Percentiles rank a stretch among this genome's conserved stretches.
Evolutionary conservation across 2,797 vertebrate genomes (phyloP).

Genomic region (Chelonia mydas): DNA sequence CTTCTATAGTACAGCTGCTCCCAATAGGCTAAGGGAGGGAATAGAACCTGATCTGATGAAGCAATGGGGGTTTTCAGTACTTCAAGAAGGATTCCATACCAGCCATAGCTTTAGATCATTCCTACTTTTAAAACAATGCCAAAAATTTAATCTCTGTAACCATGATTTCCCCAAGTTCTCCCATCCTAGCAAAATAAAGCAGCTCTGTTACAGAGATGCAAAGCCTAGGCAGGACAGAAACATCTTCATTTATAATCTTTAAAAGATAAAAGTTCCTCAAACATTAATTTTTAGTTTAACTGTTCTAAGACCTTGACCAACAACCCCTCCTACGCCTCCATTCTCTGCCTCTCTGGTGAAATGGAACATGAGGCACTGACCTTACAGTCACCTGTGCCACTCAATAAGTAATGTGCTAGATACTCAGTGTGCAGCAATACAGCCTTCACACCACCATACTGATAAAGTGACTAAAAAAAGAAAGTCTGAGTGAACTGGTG

Average conservation of each 20-base stretch:
- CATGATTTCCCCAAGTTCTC: constrained; percentile 52
- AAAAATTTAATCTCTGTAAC: constrained; percentile 65
- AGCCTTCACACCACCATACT: constrained; percentile 35
- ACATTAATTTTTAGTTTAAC: constrained; percentile 15
- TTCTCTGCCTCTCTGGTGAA: neutral
- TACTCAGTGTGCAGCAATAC: neutral
- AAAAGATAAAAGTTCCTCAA: constrained; percentile 26
- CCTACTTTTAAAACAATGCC: constrained; percentile 68
- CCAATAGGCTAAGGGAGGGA: neutral
- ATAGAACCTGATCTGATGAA: constrained; percentile 47
- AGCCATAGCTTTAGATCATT: constrained; percentile 61
- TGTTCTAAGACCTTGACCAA: constrained; percentile 4
- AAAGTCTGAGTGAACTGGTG: constrained; percentile 13
- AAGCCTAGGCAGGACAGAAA: neutral
- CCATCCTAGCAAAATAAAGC: constrained; percentile 32
- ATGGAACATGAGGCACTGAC: neutral
- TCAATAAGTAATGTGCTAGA: constrained; percentile 48
- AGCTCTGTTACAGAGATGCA: neutral
- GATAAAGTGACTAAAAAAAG: constrained; percentile 4
- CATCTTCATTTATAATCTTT: constrained; percentile 29
- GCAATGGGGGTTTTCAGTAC: constrained; percentile 48
- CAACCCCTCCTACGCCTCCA: neutral
- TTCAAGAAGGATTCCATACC: constrained; percentile 26
- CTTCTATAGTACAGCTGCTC: neutral
- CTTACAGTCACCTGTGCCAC: constrained; percentile 57